Evolutionary conservation across 2,797 vertebrate species (phyloP), one percentile per base, ranked within the genome.

Genomic region (Tolypeutes matacus): DNA sequence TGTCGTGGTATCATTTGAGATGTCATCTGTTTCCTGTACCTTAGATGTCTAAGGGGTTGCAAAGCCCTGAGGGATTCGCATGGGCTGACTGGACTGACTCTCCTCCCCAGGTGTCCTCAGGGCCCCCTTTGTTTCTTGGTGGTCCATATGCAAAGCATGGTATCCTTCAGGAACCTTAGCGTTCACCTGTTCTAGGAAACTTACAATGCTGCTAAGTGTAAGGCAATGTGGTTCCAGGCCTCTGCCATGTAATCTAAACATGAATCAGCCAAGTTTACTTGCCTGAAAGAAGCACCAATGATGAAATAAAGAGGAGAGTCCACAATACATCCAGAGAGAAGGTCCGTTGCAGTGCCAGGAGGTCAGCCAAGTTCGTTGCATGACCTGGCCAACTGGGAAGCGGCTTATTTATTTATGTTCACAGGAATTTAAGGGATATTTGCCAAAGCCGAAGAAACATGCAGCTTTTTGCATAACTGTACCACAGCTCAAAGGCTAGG

Each of bases 281-380:
- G 46, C 34, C n/a, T 56, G 18, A 23, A 39, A 34, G 72, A 65
- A 39, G 12, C n/a, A 8, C 4, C 7, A 27, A 87, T 15, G 39
- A 11, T 17, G 51, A 62, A 82, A 51, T 60, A 81, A 49, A 62
- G 18, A 60, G 39, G 56, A 51, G 21, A 46, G 64, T 67, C 42
- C 5, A 1, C 1, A 0, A 56, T 67, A 9, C 0, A 8, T 49
- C 34, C 14, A 82, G 49, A 62, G 29, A 12, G n/a, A 46, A 49
- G 64, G 51, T 56, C 25, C 0, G 0, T 4, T 12, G 3, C 0
- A 36, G 10, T 1, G 7, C 23, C 3, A 14, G 34, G 70, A 70
- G 39, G 20, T 4, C 51, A 14, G 12, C n/a, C 12, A 4, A n/a
- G 13, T 36, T 73, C 13, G 1, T 49, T 29, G 42, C 4, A 4